phyloP scores from a whole-genome alignment of 1,140 invertebrate species.

The Pemphigus obesinymphae region DNA sequence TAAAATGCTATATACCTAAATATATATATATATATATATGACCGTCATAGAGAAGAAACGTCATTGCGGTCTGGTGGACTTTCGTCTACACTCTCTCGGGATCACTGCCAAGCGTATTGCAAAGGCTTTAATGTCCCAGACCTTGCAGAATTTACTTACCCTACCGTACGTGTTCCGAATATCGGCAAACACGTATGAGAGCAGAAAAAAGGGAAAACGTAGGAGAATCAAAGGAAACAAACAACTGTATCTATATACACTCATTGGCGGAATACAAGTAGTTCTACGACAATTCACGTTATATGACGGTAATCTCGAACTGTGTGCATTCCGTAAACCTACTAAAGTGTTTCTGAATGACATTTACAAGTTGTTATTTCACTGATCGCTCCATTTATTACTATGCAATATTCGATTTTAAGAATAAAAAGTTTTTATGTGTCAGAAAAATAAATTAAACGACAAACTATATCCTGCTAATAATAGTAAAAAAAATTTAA shows the following conservation, averaged over 20 bases:
- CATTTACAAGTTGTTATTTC: background rate
- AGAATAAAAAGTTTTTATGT: too few species aligned
- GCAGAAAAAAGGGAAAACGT: background rate
- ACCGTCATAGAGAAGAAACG: background rate
- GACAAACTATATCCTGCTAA: too few species aligned
- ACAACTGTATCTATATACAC: background rate
- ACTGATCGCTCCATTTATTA: too few species aligned
- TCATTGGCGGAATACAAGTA: background rate
- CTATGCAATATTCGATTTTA: too few species aligned
- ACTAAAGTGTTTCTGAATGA: background rate
- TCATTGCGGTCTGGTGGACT: background rate
- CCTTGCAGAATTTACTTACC: background rate
- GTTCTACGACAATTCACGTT: background rate
- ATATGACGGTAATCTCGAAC: background rate
- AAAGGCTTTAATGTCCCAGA: conserved; percentile 2
- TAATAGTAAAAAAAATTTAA: too few species aligned
- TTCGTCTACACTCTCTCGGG: background rate
- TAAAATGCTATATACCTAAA: background rate
- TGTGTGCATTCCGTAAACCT: too few species aligned
- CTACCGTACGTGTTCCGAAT: background rate
- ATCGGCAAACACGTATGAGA: background rate
- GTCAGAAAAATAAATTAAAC: too few species aligned
- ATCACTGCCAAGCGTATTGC: background rate
- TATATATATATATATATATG: background rate
- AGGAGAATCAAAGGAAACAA: background rate